Conservation (phyloP, 2,888 invertebrate species). For the Trachelus troglodyta region DNA sequence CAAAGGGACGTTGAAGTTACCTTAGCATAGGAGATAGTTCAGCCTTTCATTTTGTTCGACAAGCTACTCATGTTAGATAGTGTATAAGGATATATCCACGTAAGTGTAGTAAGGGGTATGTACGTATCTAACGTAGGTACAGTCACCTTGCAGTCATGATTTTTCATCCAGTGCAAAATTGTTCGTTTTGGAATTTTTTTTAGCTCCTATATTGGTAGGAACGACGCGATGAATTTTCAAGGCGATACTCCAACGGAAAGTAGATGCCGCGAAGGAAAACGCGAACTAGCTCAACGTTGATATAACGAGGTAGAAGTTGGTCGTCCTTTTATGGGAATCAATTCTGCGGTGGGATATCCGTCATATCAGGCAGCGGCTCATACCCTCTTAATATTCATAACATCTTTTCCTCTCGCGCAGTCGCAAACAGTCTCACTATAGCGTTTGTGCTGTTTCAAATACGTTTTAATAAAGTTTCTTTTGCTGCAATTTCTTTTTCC, state of each 20-base stretch:
- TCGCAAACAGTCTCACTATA: conserved; percentile 22
- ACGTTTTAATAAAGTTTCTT: conserved; percentile 54
- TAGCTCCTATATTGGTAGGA: not conserved
- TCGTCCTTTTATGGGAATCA: conserved; percentile 40
- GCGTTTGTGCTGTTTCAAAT: conserved; percentile 31
- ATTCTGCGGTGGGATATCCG: conserved; percentile 33
- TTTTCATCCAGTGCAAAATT: not conserved
- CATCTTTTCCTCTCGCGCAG: conserved; percentile 37
- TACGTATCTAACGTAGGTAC: not conserved
- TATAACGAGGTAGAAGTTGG: conserved; percentile 19
- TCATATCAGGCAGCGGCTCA: conserved; percentile 19
- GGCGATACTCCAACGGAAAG: not conserved
- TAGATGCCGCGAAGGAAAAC: not conserved
- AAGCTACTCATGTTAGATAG: not conserved
- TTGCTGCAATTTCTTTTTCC: conserved; percentile 5
- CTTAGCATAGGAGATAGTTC: not conserved
- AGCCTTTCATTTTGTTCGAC: not conserved
- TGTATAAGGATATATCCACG: not conserved
- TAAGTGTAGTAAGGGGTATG: not conserved
- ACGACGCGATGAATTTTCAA: not conserved
- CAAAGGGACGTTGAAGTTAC: conserved; percentile 27
- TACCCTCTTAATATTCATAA: conserved; percentile 52
- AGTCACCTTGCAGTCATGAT: not conserved
- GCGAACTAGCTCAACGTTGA: not conserved
- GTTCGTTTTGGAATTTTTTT: not conserved